Evolutionary conservation across 64 coral and sea anemone species (phyloP).

Genomic region (Pocillopora damicornis): DNA sequence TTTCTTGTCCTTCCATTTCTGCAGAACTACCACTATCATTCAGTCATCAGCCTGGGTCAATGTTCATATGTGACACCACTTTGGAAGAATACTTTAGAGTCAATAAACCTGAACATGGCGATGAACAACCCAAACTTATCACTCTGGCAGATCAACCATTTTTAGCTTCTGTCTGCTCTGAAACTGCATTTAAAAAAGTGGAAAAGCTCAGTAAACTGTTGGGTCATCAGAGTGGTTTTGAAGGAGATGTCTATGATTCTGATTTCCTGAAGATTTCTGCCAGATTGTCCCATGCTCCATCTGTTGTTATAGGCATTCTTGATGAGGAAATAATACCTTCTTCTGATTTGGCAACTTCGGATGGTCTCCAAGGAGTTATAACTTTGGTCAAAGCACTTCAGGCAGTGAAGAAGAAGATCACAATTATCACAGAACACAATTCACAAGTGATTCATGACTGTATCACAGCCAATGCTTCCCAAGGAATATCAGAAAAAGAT

Average conservation of each 20-base stretch:
- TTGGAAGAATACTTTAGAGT: conserved; percentile 35
- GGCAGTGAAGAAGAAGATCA: conserved; percentile 17
- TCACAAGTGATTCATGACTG: not conserved
- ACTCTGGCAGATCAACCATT: conserved; percentile 43
- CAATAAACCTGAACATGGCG: conserved; percentile 28
- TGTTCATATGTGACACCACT: conserved; percentile 46
- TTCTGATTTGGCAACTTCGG: not conserved
- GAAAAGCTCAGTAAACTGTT: not conserved
- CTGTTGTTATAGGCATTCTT: conserved; percentile 18
- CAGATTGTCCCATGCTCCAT: conserved; percentile 16
- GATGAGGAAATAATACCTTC: conserved; percentile 4
- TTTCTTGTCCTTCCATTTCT: not conserved
- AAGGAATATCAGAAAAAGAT: not conserved
- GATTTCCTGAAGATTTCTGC: not conserved
- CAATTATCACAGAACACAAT: not conserved
- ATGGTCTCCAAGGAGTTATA: not conserved
- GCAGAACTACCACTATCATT: conserved; percentile 44
- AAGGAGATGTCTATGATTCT: not conserved
- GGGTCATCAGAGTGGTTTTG: not conserved
- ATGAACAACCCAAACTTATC: conserved; percentile 53
- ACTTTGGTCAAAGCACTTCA: conserved; percentile 28
- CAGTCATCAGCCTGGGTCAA: conserved; percentile 35
- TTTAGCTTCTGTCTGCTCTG: conserved; percentile 47
- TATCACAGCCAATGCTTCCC: not conserved
- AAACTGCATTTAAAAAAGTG: conserved; percentile 9